Percentiles rank a stretch among this genome's conserved stretches.
phyloP scores from a whole-genome alignment of 2,888 invertebrate species.

The Lamproptera curius region DNA sequence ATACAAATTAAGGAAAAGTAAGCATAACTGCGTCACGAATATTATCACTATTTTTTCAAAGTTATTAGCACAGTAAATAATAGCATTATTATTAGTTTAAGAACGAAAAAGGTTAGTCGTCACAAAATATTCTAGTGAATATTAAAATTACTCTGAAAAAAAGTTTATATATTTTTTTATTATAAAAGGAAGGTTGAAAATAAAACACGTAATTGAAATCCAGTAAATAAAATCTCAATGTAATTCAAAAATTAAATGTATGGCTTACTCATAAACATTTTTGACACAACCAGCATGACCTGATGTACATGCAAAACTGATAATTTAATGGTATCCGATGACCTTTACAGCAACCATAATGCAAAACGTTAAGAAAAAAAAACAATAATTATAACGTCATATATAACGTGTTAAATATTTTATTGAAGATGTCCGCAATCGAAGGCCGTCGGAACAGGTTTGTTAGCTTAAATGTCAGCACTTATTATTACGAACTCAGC shows the following conservation, averaged over 20 bases:
- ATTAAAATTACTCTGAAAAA: too few species aligned
- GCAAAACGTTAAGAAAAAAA: constrained; percentile 36
- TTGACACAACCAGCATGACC: constrained; percentile 7
- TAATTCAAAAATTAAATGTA: background rate
- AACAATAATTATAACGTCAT: constrained; percentile 38
- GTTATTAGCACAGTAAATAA: too few species aligned
- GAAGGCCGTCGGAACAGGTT: constrained; percentile 59
- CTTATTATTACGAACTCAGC: constrained; percentile 57
- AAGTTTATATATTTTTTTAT: too few species aligned
- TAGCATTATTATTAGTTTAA: too few species aligned
- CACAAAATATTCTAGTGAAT: too few species aligned
- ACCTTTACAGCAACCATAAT: constrained; percentile 19
- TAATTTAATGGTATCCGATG: constrained; percentile 1
- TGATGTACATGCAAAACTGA: background rate
- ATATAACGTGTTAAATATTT: constrained; percentile 33
- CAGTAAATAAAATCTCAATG: too few species aligned
- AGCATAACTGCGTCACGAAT: too few species aligned
- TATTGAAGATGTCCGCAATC: constrained; percentile 32
- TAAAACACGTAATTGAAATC: too few species aligned
- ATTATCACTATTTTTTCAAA: too few species aligned
- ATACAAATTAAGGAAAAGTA: too few species aligned
- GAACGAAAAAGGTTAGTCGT: too few species aligned
- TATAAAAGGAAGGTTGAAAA: too few species aligned
- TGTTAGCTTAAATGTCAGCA: constrained; percentile 60
- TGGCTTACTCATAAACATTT: background rate